Evolutionary conservation across 2,888 invertebrate species (phyloP), one percentile per base, ranked within the genome.

Genomic region (Drosophila testacea): DNA sequence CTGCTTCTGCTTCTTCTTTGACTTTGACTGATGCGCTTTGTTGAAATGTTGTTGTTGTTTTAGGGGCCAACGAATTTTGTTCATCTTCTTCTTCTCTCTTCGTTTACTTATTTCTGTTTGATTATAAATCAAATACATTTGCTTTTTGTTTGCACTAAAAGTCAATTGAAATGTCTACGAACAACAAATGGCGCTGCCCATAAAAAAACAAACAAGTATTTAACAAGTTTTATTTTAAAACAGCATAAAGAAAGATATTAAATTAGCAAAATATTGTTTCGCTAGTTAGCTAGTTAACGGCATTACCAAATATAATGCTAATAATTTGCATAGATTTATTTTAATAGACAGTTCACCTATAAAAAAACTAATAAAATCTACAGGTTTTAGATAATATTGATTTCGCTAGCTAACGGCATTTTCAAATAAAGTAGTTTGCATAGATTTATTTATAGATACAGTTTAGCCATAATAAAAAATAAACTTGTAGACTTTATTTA

Each of bases 41-140:
- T 66, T 50, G 27, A 22, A n/a, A 22, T 22, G 22, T 70, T 62
- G 5, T 70, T 62, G 5, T 42, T 36, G 51, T 38, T 70, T 69
- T 52, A 47, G 69, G 27, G 69, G 52, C 47, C 69, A 57, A 69
- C 42, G 48, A 69, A 69, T 62, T 68, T 60, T 41, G 34, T 30
- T 52, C 27, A 42, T 32, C 38, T 62, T 63, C 32, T 47, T 69
- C 28, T 47, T 38, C 9, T 7, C 16, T 6, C 4, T 44, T 52
- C 9, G 47, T 54, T 56, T 41, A 36, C 32, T 28, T 56, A 34
- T 30, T 71, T 57, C 48, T 46, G 41, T 60, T 72, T 71, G 52
- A 54, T 55, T 59, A 64, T 66, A 61, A 66, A 65, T 66, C 60
- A 51, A 62, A 38, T 38, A 44, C 16, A 36, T 30, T 46, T 55